phyloP scores from a whole-genome alignment of 1,140 invertebrate species.

The Drosophila nigromelanica region DNA sequence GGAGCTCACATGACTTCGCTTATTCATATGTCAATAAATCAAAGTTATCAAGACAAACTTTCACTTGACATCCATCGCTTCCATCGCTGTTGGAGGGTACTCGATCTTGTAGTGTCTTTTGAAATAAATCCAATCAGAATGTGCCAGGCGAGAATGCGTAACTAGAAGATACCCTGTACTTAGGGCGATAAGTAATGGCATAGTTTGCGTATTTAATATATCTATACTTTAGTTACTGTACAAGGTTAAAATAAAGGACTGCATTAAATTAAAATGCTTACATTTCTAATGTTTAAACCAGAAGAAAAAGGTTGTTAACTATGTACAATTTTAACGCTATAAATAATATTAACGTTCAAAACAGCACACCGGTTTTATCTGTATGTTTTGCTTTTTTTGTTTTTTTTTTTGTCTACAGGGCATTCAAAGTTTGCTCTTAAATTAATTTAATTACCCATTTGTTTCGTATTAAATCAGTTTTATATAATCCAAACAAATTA shows the following conservation, averaged over 20 bases:
- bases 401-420: too few relatives aligned
- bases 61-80: constrained; percentile 15
- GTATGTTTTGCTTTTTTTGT: too few relatives aligned
- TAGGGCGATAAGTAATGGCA: too few relatives aligned
- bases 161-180: not conserved
- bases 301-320: too few relatives aligned
- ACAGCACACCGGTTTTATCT: too few relatives aligned
- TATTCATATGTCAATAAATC: constrained; percentile 31
- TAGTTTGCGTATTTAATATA: too few relatives aligned
- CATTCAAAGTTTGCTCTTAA: too few relatives aligned
- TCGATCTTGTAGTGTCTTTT: not conserved
- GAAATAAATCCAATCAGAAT: not conserved
- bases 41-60: constrained; percentile 28
- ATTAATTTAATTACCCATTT: not conserved
- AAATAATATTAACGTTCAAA: too few relatives aligned
- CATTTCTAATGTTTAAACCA: not conserved
- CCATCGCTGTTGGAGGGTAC: not conserved
- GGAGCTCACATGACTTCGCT: constrained; percentile 29
- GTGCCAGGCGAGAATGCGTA: not conserved
- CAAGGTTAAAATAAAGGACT: too few relatives aligned
- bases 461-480: not conserved
- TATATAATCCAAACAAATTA: not conserved
- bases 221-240: too few relatives aligned
- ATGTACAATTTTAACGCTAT: too few relatives aligned
- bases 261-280: too few relatives aligned